A percentile compares a stretch with the other conserved stretches of the same genome.
These are phyloP conservation scores for Pinna nobilis DNA, from an alignment of 1,140 invertebrate genomes.

Conservation along the genomic window DNA sequence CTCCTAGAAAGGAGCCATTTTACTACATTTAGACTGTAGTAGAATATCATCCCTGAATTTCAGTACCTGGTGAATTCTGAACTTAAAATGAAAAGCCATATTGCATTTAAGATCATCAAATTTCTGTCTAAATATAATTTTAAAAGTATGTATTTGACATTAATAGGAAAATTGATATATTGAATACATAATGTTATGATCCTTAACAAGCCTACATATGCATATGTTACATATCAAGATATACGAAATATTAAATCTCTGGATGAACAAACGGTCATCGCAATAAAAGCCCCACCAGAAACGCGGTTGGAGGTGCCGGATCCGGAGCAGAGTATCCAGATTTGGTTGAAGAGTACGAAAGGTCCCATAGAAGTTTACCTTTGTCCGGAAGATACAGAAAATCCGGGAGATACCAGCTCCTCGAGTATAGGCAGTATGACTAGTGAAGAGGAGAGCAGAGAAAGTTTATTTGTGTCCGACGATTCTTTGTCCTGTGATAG, in stretches of 20 bases:
- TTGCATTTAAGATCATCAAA: neutral
- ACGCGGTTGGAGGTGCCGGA: conserved; percentile 82
- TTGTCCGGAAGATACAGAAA: conserved; percentile 84
- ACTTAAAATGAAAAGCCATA: neutral
- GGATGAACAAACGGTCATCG: conserved; percentile 81
- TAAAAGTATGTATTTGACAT: neutral
- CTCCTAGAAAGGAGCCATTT: too few species aligned
- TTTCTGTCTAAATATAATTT: neutral
- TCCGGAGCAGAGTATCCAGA: conserved; percentile 79
- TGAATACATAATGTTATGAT: conserved; percentile 11
- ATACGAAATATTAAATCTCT: conserved; percentile 83
- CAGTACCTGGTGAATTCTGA: neutral
- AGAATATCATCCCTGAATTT: neutral
- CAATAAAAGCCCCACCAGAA: conserved; percentile 87
- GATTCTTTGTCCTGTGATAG: conserved; percentile 61
- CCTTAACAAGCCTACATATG: conserved; percentile 72
- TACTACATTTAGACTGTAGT: too few species aligned
- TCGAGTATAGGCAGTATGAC: conserved; percentile 37
- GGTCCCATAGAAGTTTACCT: conserved; percentile 93
- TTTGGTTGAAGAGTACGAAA: conserved; percentile 84
- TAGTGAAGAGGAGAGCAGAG: conserved; percentile 44
- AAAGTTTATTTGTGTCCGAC: conserved; percentile 51
- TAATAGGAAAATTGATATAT: too few species aligned
- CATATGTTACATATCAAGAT: conserved; percentile 88
- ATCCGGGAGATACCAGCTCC: conserved; percentile 43